Evolutionary conservation across 2,888 invertebrate genomes (phyloP).

Genomic region (Smittia aterrima): DNA sequence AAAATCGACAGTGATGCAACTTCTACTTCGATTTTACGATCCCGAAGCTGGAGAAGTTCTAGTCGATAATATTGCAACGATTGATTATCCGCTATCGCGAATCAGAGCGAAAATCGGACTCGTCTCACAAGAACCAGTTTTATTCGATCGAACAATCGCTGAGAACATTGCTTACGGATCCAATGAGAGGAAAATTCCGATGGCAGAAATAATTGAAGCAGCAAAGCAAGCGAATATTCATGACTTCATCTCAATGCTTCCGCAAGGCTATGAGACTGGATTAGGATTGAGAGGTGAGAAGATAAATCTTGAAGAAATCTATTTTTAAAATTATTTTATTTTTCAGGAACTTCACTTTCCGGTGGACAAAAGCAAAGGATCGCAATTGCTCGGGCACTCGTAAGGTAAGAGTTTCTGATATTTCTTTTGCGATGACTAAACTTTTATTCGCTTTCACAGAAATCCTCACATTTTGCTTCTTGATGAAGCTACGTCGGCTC

Average conservation of each 20-base stretch:
- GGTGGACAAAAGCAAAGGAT: constrained; percentile 89
- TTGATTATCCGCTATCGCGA: constrained; percentile 63
- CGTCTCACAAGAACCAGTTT: constrained; percentile 81
- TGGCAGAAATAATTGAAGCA: constrained; percentile 71
- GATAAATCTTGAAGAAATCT: too few species aligned
- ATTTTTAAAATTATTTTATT: too few species aligned
- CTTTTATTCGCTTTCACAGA: constrained; percentile 47
- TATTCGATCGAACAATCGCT: constrained; percentile 78
- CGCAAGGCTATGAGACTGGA: constrained; percentile 74
- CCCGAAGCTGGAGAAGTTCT: constrained; percentile 64
- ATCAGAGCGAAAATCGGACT: constrained; percentile 74
- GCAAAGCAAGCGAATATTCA: constrained; percentile 79
- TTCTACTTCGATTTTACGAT: constrained; percentile 78
- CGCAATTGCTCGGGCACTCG: constrained; percentile 60
- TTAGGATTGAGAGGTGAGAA: constrained; percentile 65
- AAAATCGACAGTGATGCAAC: constrained; percentile 77
- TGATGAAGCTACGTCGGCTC: constrained; percentile 78
- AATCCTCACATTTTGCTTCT: constrained; percentile 69
- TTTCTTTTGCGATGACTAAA: not conserved
- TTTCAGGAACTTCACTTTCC: constrained; percentile 66
- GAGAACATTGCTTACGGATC: constrained; percentile 89
- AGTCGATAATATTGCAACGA: constrained; percentile 59
- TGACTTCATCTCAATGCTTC: constrained; percentile 68
- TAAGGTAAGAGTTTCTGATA: not conserved
- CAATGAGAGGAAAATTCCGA: constrained; percentile 64